Conservation (phyloP, 1,140 invertebrate species). For the Bemisia tabaci region DNA sequence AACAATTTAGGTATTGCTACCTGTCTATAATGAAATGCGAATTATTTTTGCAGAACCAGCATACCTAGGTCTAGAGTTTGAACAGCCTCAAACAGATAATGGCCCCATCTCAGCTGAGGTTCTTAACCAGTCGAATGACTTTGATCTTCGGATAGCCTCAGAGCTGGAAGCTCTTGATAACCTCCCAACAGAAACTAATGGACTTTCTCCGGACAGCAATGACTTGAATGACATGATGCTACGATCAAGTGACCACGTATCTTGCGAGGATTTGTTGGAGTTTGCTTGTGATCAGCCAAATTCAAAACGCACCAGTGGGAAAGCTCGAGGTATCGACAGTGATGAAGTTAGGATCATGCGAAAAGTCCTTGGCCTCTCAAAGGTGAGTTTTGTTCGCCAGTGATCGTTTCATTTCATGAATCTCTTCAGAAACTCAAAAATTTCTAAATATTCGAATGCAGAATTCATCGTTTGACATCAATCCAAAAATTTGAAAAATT, state of each 20-base stretch:
- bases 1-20: too few relatives aligned
- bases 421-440: too few relatives aligned
- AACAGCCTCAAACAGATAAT: constrained; percentile 9
- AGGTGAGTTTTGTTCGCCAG: constrained; percentile 38
- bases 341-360: constrained; percentile 85
- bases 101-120: background rate
- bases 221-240: background rate
- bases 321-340: constrained; percentile 66
- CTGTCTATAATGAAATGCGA: too few relatives aligned
- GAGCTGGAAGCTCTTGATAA: constrained; percentile 48
- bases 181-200: constrained; percentile 28
- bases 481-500: too few relatives aligned
- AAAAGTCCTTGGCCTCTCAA: constrained; percentile 64
- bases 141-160: constrained; percentile 46
- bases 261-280: constrained; percentile 81
- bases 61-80: constrained; percentile 20
- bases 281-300: constrained; percentile 75
- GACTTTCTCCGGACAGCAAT: background rate
- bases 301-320: constrained; percentile 39
- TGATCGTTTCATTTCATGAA: too few relatives aligned
- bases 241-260: constrained; percentile 53
- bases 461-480: too few relatives aligned
- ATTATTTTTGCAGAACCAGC: constrained; percentile 18
- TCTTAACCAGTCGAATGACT: constrained; percentile 18
- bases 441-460: too few relatives aligned